Evolutionary conservation across 2,888 invertebrate genomes (phyloP).

Genomic region (Lithophane ornitopus): DNA sequence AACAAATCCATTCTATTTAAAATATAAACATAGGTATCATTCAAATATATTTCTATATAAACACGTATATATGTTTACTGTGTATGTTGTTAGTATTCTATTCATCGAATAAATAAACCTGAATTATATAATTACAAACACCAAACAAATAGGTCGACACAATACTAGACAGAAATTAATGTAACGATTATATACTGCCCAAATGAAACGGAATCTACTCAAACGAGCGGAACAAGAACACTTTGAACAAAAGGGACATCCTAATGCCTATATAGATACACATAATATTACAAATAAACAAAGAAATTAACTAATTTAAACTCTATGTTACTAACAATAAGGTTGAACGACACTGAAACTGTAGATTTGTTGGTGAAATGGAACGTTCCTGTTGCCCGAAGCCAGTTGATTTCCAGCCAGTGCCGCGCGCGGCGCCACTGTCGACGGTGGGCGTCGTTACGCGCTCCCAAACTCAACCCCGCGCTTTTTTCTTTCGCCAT

Average conservation of each 20-base stretch:
- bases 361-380: slow-evolving; percentile 71
- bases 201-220: slow-evolving; percentile 80
- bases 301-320: slow-evolving; percentile 50
- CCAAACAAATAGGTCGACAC: slow-evolving; percentile 41
- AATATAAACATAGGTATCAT: slow-evolving; percentile 12
- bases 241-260: slow-evolving; percentile 87
- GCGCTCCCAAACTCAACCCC: slow-evolving; percentile 75
- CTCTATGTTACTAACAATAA: slow-evolving; percentile 68
- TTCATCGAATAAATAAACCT: slow-evolving; percentile 35
- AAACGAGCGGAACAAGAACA: slow-evolving; percentile 82
- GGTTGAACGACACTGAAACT: slow-evolving; percentile 63
- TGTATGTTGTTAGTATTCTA: slow-evolving; percentile 12
- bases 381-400: slow-evolving; percentile 81
- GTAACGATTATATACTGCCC: slow-evolving; percentile 75
- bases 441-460: slow-evolving; percentile 86
- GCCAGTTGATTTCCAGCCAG: slow-evolving; percentile 82
- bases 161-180: slow-evolving; percentile 72
- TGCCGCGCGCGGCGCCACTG: slow-evolving; percentile 89
- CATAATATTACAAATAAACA: slow-evolving; percentile 38
- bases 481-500: slow-evolving; percentile 73
- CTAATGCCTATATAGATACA: slow-evolving; percentile 76
- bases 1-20: slow-evolving; percentile 15
- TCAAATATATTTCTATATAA: slow-evolving; percentile 32
- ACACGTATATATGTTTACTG: slow-evolving; percentile 23
- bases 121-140: slow-evolving; percentile 44